Evolutionary conservation across 2,888 invertebrate species (phyloP).

Genomic region (Meiosimyza platycephala): DNA sequence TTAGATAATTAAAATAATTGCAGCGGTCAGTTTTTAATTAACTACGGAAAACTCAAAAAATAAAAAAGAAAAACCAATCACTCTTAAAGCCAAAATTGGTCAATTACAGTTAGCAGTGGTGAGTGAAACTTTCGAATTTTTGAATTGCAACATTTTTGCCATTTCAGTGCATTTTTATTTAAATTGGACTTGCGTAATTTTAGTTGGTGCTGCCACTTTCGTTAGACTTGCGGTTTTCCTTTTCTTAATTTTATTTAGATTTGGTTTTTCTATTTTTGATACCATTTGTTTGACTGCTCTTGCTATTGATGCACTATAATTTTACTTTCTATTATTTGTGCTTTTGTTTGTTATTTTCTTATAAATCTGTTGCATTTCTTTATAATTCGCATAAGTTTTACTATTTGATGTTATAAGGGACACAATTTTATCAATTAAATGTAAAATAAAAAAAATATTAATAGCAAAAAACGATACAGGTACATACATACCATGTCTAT

Average conservation of each 20-base stretch:
- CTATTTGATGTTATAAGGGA: too few relatives aligned
- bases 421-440: too few relatives aligned
- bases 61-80: conserved; percentile 18
- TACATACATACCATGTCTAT: too few relatives aligned
- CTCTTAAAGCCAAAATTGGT: conserved; percentile 15
- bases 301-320: not conserved
- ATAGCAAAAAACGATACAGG: too few relatives aligned
- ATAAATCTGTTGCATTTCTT: conserved; percentile 22
- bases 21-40: not conserved
- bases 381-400: too few relatives aligned
- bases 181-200: conserved; percentile 49
- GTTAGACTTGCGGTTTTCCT: conserved; percentile 22
- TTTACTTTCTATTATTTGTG: conserved; percentile 33
- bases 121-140: not conserved
- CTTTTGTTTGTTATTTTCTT: not conserved
- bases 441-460: too few relatives aligned
- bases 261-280: conserved; percentile 12
- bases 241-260: conserved; percentile 10
- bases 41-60: not conserved
- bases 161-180: conserved; percentile 21
- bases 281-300: conserved; percentile 33
- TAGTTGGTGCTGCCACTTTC: conserved; percentile 28
- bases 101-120: conserved; percentile 7
- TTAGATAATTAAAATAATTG: conserved; percentile 20
- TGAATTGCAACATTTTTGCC: not conserved